Percentiles rank a stretch among this genome's conserved stretches.
These are phyloP conservation scores for Martes martes DNA, from an alignment of 2,113 vertebrate genomes.

Conservation along the genomic window DNA sequence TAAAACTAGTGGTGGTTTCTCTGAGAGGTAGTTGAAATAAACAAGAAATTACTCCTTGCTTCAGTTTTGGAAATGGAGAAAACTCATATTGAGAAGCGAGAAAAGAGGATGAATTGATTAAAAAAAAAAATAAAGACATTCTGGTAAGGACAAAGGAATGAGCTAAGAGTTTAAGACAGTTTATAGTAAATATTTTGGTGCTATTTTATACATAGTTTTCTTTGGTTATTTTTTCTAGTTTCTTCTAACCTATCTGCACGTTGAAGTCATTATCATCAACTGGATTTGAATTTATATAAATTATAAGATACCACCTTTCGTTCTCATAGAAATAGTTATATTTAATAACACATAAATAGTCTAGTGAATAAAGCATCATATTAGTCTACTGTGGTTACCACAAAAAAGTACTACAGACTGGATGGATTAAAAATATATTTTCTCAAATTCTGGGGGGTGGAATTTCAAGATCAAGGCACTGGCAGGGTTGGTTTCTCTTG, in stretches of 20 bases:
- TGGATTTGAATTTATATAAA: not conserved
- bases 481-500: not conserved
- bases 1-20: constrained; percentile 36
- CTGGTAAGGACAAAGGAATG: not conserved
- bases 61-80: not conserved
- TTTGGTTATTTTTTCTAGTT: not conserved
- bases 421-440: not conserved
- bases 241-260: not conserved
- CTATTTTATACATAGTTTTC: not conserved
- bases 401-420: not conserved
- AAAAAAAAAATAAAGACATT: not conserved
- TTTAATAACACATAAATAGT: not conserved
- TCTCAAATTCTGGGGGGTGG: not conserved
- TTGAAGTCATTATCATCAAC: not conserved
- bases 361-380: not conserved
- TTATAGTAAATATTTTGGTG: not conserved
- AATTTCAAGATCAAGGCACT: not conserved
- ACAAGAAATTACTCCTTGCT: not conserved
- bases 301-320: not conserved
- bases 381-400: not conserved
- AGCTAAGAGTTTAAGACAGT: not conserved
- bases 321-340: not conserved
- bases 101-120: not conserved
- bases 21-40: not conserved
- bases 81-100: not conserved